Conservation (phyloP, 2,113 vertebrate genomes). For the Mesocricetus auratus region DNA sequence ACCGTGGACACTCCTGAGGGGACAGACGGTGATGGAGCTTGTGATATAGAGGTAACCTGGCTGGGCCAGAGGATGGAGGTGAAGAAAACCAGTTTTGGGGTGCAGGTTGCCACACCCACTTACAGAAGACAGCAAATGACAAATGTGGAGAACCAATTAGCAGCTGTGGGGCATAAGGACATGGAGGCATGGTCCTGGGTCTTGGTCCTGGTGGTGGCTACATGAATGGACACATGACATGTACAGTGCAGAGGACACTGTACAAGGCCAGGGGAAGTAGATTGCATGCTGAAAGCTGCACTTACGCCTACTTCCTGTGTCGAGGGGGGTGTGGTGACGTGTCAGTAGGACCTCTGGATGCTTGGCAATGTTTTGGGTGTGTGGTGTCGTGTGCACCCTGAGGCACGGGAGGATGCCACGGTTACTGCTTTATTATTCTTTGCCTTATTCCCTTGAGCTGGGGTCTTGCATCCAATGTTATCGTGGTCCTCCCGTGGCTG, state of each 20-base stretch:
- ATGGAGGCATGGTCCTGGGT: background rate
- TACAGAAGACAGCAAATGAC: background rate
- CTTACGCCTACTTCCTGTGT: background rate
- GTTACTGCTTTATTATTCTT: background rate
- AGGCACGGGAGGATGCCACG: too few species aligned
- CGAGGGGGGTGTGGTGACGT: background rate
- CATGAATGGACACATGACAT: rapidly evolving
- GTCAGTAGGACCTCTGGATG: background rate
- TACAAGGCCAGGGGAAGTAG: background rate
- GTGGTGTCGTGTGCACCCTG: background rate
- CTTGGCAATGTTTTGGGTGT: background rate
- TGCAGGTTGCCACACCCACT: too few species aligned
- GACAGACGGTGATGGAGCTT: background rate
- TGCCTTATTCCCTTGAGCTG: background rate
- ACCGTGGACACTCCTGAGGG: rapidly evolving
- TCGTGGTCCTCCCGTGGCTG: background rate
- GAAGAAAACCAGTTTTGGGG: background rate
- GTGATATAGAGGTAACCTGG: rapidly evolving
- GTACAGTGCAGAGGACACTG: background rate
- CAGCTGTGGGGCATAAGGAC: background rate
- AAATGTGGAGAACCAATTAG: too few species aligned
- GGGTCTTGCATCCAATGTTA: background rate
- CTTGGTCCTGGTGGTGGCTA: background rate
- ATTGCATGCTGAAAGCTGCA: background rate
- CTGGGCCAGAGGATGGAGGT: background rate